Percentiles rank a stretch among this genome's conserved stretches.
These are phyloP conservation scores for Clistopyga incitator DNA, from an alignment of 2,888 invertebrate species.

Conservation along the genomic window DNA sequence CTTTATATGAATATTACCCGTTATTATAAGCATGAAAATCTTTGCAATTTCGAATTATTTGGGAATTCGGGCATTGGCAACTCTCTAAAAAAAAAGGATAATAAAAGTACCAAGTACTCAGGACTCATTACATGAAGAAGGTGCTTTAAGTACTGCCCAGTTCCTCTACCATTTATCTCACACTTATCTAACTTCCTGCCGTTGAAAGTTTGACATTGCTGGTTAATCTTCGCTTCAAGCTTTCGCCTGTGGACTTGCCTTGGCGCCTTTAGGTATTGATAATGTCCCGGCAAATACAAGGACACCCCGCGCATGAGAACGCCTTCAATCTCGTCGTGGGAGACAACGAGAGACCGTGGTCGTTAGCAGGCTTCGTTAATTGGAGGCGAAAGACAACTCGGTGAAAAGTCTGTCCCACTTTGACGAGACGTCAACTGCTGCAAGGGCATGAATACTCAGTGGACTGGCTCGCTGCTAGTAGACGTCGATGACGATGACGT, in stretches of 20 bases:
- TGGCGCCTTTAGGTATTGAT: neutral
- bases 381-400: constrained; percentile 45
- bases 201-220: neutral
- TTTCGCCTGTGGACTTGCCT: neutral
- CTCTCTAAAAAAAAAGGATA: too few species aligned
- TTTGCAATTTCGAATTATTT: too few species aligned
- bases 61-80: too few species aligned
- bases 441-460: neutral
- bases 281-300: neutral
- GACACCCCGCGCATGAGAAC: neutral
- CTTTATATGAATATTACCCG: too few species aligned
- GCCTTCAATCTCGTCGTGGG: neutral
- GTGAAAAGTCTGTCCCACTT: constrained; percentile 27
- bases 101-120: too few species aligned
- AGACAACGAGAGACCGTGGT: neutral
- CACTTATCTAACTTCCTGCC: too few species aligned
- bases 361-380: constrained; percentile 55
- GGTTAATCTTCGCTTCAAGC: neutral
- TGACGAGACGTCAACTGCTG: constrained; percentile 2
- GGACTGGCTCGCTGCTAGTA: neutral
- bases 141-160: too few species aligned
- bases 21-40: too few species aligned
- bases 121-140: too few species aligned
- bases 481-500: neutral
- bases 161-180: too few species aligned